phyloP scores from a whole-genome alignment of 2,113 vertebrate genomes.

The Anhinga rufa region DNA sequence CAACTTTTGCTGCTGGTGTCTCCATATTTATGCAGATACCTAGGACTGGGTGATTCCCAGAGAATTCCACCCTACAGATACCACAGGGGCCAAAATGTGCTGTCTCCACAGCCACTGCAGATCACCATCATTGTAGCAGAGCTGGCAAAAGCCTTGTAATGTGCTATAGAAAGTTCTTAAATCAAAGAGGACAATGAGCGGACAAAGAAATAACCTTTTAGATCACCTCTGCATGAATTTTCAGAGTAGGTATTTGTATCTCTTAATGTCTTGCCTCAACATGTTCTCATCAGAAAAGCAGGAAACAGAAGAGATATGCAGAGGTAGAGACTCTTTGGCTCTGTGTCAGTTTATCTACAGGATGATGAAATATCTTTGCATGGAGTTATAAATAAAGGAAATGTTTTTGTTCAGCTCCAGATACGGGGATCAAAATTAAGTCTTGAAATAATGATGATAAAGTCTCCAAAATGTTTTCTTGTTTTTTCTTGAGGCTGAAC shows the following conservation, averaged over 20 bases:
- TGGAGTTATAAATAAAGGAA: not conserved
- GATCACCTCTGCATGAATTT: not conserved
- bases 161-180: not conserved
- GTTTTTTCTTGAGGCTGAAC: not conserved
- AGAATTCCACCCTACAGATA: not conserved
- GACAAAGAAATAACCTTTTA: not conserved
- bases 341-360: not conserved
- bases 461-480: not conserved
- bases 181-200: not conserved
- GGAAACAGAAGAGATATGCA: not conserved
- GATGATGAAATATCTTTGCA: not conserved
- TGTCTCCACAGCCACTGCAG: rapidly evolving
- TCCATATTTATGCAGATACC: not conserved
- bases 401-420: not conserved
- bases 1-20: not conserved
- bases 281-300: not conserved
- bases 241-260: not conserved
- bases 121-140: not conserved
- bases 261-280: not conserved
- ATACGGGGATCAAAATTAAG: not conserved
- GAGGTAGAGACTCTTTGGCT: not conserved
- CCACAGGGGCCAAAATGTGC: no score
- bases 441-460: not conserved
- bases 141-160: not conserved
- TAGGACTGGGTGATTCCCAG: not conserved